phyloP scores from a whole-genome alignment of 2,888 invertebrate genomes.

The Eupithecia exiguata region DNA sequence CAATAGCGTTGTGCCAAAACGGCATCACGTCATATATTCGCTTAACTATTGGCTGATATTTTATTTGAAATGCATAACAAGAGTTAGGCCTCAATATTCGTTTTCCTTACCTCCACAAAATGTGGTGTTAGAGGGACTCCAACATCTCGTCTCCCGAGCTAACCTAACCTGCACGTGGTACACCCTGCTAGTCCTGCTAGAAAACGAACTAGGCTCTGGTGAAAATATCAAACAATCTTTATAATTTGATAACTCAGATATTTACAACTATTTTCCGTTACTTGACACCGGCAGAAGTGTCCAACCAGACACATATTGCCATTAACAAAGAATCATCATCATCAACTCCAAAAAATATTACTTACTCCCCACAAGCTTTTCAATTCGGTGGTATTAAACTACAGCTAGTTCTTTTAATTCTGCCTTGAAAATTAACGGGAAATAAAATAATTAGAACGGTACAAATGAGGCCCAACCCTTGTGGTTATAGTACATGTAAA shows the following conservation, averaged over 20 bases:
- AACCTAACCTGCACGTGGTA: too few species aligned
- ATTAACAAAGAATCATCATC: too few species aligned
- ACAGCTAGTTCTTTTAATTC: neutral
- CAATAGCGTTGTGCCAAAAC: neutral
- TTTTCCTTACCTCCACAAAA: neutral
- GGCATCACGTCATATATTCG: neutral
- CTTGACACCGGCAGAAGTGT: too few species aligned
- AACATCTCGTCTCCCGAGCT: too few species aligned
- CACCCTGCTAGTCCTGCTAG: too few species aligned
- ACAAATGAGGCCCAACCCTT: neutral
- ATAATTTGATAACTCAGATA: too few species aligned
- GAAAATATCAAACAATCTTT: too few species aligned
- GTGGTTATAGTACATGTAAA: constrained; percentile 27
- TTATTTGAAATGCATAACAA: neutral
- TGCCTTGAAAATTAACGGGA: neutral
- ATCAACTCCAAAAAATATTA: neutral
- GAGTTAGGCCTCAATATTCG: neutral
- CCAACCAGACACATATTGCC: too few species aligned
- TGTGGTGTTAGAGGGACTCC: too few species aligned
- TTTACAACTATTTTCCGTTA: too few species aligned
- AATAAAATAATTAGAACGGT: neutral
- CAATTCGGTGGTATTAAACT: constrained; percentile 7
- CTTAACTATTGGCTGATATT: neutral
- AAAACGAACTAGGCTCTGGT: too few species aligned
- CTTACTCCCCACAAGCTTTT: neutral